Percentiles rank a stretch among this genome's conserved stretches.
These are phyloP conservation scores for Drosophila bifasciata DNA, from an alignment of 1,140 invertebrate genomes.

Conservation along the genomic window DNA sequence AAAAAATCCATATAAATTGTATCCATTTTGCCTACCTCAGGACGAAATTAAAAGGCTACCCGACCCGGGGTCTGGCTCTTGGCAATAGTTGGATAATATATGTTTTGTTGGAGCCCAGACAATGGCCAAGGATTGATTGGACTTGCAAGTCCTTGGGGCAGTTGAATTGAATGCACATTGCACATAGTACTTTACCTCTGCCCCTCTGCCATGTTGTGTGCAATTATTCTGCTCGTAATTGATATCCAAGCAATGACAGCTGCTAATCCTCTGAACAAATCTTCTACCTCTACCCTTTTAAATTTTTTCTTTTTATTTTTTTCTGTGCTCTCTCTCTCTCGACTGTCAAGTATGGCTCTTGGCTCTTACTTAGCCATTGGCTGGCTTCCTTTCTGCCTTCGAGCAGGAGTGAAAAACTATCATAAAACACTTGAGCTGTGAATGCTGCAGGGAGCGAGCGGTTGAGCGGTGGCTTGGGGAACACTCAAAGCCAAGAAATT, in stretches of 20 bases:
- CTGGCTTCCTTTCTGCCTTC: no score
- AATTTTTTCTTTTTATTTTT: no score
- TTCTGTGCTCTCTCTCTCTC: no score
- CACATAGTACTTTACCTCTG: no score
- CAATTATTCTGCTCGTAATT: constrained; percentile 37
- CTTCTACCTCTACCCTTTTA: no score
- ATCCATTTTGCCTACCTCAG: constrained; percentile 8
- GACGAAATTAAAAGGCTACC: constrained; percentile 25
- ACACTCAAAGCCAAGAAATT: not conserved
- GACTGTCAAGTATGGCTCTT: no score
- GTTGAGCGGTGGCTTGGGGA: not conserved
- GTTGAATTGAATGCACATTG: constrained; percentile 23
- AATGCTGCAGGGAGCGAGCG: no score
- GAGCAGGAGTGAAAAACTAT: not conserved
- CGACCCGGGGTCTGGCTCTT: constrained; percentile 7
- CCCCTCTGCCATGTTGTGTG: constrained; percentile 20
- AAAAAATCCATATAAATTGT: constrained; percentile 4
- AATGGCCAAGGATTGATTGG: constrained; percentile 31
- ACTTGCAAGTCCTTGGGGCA: constrained; percentile 2
- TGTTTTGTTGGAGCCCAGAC: constrained; percentile 14
- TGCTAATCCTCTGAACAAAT: constrained; percentile 7
- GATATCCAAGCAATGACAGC: constrained; percentile 14
- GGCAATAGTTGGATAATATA: constrained; percentile 33
- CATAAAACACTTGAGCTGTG: not conserved
- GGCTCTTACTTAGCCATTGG: no score